phyloP scores from a whole-genome alignment of 2,113 vertebrate genomes.

The Agelaius phoeniceus region DNA sequence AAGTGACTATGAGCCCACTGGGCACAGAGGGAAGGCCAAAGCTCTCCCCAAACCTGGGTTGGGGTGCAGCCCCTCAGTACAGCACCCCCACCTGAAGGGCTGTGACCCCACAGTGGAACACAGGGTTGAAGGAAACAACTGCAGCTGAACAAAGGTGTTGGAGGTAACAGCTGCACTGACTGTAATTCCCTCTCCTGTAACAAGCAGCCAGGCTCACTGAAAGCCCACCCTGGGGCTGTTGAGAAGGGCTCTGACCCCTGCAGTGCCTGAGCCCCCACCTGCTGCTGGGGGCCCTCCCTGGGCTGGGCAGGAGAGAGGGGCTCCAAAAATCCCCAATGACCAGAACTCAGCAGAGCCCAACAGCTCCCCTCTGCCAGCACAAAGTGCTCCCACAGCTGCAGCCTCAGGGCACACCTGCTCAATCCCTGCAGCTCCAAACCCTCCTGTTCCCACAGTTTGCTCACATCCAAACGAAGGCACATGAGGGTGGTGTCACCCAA shows the following conservation, averaged over 20 bases:
- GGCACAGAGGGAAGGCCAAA: accelerated
- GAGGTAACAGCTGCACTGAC: accelerated
- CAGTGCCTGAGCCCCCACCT: background rate
- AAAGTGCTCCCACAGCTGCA: background rate
- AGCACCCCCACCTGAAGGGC: background rate
- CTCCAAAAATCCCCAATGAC: background rate
- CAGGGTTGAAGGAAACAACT: background rate
- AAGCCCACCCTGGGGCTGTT: accelerated
- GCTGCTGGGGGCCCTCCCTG: background rate
- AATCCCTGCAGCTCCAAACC: background rate
- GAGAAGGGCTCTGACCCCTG: background rate
- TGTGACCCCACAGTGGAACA: accelerated
- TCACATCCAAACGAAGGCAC: background rate
- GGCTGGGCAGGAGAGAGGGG: accelerated
- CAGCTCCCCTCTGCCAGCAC: background rate
- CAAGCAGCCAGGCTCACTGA: background rate
- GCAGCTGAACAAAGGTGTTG: background rate
- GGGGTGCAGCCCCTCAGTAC: background rate
- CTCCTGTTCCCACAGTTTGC: background rate
- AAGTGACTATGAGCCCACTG: accelerated
- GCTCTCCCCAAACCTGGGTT: background rate
- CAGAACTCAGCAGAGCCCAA: background rate
- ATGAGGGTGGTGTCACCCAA: background rate
- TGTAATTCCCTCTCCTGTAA: accelerated
- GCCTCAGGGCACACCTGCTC: background rate